Conservation (phyloP, 2,113 vertebrate species). For the Sylvia atricapilla region DNA sequence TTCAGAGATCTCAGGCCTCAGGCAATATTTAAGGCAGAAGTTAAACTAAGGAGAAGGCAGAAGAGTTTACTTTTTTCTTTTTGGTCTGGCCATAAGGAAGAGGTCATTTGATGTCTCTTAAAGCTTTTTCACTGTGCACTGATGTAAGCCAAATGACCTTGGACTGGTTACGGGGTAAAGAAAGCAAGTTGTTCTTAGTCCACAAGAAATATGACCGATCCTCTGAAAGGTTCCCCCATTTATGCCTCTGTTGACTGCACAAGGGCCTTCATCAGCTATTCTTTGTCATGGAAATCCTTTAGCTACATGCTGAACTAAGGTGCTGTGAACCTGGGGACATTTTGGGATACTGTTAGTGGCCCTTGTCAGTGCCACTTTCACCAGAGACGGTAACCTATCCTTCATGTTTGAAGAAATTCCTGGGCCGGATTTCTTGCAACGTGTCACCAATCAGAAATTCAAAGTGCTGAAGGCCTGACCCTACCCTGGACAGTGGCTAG, state of each 20-base stretch:
- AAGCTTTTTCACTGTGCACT: neutral
- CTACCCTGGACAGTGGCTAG: neutral
- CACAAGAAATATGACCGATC: neutral
- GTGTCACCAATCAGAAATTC: neutral
- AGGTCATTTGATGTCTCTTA: neutral
- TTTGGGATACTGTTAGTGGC: neutral
- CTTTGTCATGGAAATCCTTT: neutral
- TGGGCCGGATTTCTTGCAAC: fast-evolving
- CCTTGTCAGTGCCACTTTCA: neutral
- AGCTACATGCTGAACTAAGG: neutral
- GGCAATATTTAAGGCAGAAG: neutral
- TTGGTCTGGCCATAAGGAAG: neutral
- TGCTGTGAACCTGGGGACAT: neutral
- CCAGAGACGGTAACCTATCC: neutral
- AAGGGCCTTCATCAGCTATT: neutral
- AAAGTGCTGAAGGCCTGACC: neutral
- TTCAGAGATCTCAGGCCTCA: neutral
- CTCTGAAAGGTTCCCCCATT: neutral
- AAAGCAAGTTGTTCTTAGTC: neutral
- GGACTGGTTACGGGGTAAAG: neutral
- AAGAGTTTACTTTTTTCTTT: neutral
- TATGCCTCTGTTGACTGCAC: neutral
- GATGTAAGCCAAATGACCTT: neutral
- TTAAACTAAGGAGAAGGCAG: neutral
- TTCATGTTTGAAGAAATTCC: no score